phyloP scores from a whole-genome alignment of 1,140 invertebrate genomes.

The Drosophila parabipectinata region DNA sequence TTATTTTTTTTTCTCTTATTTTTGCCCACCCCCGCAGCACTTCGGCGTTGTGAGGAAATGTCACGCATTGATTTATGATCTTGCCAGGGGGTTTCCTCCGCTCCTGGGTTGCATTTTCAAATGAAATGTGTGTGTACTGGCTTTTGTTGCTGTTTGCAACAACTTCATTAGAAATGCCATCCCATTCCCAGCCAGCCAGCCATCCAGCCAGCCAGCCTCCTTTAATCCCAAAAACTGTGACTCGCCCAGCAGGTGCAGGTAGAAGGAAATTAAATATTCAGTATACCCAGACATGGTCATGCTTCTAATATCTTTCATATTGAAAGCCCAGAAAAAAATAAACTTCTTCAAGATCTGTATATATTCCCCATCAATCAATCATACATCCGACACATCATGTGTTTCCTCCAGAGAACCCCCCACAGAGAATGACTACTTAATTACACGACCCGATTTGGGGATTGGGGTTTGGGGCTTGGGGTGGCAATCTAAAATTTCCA shows the following conservation, averaged over 20 bases:
- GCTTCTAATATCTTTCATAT: background rate
- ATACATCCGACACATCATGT: constrained; percentile 47
- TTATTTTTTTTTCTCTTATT: background rate
- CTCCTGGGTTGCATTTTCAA: constrained; percentile 43
- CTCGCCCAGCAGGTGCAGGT: constrained; percentile 33
- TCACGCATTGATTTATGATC: constrained; percentile 80
- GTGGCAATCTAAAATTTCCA: constrained; percentile 29
- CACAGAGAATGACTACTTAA: constrained; percentile 70
- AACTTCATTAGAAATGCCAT: constrained; percentile 77
- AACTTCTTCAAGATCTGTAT: background rate
- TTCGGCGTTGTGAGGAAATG: constrained; percentile 70
- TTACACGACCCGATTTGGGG: constrained; percentile 45
- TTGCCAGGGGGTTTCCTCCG: constrained; percentile 47
- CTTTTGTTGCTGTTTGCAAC: constrained; percentile 42
- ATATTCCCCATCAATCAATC: constrained; percentile 60
- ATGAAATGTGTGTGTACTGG: constrained; percentile 39
- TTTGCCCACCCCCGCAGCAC: constrained; percentile 55
- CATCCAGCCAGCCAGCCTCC: constrained; percentile 20
- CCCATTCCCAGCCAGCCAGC: constrained; percentile 28
- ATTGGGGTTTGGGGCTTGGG: no score
- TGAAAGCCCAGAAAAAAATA: background rate
- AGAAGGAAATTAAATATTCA: constrained; percentile 7
- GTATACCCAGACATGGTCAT: background rate
- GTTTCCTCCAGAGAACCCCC: constrained; percentile 29
- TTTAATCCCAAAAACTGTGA: constrained; percentile 25